phyloP scores from a whole-genome alignment of 2,113 vertebrate species.

The Xenus cinereus region DNA sequence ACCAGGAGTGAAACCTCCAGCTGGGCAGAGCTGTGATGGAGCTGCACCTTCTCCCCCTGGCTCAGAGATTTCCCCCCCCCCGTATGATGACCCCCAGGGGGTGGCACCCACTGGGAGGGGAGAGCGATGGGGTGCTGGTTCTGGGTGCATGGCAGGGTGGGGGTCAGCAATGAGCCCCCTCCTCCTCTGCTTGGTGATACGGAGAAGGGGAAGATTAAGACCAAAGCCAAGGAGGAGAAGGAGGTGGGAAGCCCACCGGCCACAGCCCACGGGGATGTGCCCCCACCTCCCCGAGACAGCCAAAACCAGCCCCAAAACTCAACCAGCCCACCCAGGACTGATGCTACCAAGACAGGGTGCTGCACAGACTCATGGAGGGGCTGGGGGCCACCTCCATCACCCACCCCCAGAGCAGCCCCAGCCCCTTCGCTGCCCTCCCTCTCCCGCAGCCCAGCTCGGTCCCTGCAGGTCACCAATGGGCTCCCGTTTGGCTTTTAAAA shows the following conservation, averaged over 20 bases:
- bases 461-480: rapidly evolving
- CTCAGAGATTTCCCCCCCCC: background rate
- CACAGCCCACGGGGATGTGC: background rate
- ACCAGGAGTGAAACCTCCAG: background rate
- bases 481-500: background rate
- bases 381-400: background rate
- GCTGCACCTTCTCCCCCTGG: background rate
- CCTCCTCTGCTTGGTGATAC: rapidly evolving
- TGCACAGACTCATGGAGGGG: rapidly evolving
- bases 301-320: background rate
- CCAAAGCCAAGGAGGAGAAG: background rate
- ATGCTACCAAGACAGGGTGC: background rate
- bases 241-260: background rate
- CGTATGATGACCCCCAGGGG: rapidly evolving
- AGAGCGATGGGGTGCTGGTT: background rate
- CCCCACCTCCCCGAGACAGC: too few species aligned
- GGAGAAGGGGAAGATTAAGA: background rate
- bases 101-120: background rate
- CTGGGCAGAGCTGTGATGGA: background rate
- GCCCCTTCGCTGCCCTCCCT: background rate
- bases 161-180: background rate
- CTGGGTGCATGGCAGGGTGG: rapidly evolving
- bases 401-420: background rate
- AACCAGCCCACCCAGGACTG: background rate
- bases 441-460: background rate